phyloP scores from a whole-genome alignment of 2,888 invertebrate species.

The Melieria crassipennis region DNA sequence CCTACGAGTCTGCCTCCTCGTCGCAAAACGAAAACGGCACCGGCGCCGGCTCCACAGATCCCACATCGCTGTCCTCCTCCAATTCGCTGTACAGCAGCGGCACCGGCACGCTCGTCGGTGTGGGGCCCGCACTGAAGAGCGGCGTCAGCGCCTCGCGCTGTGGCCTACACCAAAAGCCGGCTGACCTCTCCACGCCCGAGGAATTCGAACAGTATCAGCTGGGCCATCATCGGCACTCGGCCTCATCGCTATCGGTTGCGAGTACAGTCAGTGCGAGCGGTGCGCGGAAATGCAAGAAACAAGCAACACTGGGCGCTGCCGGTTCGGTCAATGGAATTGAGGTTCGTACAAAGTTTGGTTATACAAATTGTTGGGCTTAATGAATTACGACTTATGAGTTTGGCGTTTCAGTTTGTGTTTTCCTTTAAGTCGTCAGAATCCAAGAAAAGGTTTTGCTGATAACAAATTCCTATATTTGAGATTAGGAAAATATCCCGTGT shows the following conservation, averaged over 20 bases:
- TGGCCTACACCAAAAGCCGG: conserved; percentile 50
- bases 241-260: conserved; percentile 53
- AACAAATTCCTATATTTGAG: too few relatives aligned
- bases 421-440: too few relatives aligned
- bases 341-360: conserved; percentile 46
- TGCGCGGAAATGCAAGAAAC: conserved; percentile 50
- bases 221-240: conserved; percentile 53
- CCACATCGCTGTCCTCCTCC: conserved; percentile 55
- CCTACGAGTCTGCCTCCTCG: conserved; percentile 58
- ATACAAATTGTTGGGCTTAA: conserved; percentile 21
- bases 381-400: conserved; percentile 18
- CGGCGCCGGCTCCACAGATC: conserved; percentile 49
- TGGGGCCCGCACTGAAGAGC: conserved; percentile 6
- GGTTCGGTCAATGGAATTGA: conserved; percentile 43
- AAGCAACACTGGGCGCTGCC: conserved; percentile 24
- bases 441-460: too few relatives aligned
- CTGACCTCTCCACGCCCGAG: conserved; percentile 55
- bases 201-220: conserved; percentile 56
- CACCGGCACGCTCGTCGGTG: conserved; percentile 34
- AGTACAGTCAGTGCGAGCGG: conserved; percentile 49
- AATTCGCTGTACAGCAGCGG: conserved; percentile 55
- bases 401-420: too few relatives aligned
- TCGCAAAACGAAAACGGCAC: conserved; percentile 49
- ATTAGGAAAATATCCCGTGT: too few relatives aligned
- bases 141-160: conserved; percentile 44